phyloP scores from a whole-genome alignment of 2,888 invertebrate genomes.

The Antheraea yamamai region DNA sequence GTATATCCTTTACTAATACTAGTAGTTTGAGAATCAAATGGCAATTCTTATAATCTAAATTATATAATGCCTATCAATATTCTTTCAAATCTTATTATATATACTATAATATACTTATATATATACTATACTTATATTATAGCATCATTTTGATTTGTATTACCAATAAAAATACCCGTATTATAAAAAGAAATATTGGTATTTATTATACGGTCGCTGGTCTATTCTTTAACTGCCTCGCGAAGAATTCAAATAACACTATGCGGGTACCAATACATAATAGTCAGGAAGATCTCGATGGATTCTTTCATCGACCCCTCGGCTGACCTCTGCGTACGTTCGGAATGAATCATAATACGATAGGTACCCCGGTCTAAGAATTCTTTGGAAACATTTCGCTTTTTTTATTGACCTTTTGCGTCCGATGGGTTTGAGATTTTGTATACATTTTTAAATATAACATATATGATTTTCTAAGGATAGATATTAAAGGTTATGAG shows the following conservation, averaged over 20 bases:
- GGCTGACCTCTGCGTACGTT: slow-evolving; percentile 26
- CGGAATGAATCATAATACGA: slow-evolving; percentile 19
- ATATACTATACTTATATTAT: too few relatives aligned
- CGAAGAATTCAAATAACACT: slow-evolving; percentile 21
- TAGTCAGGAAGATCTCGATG: slow-evolving; percentile 25
- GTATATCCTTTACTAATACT: too few relatives aligned
- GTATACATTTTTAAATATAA: neutral
- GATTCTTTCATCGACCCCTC: slow-evolving; percentile 31
- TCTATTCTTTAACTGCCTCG: slow-evolving; percentile 16
- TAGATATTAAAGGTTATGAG: neutral
- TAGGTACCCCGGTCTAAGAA: slow-evolving; percentile 3
- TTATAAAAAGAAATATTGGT: slow-evolving; percentile 13
- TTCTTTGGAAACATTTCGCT: neutral
- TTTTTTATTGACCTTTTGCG: slow-evolving; percentile 1
- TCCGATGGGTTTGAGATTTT: neutral
- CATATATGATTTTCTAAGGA: neutral
- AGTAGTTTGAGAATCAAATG: too few relatives aligned
- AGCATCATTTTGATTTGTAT: neutral
- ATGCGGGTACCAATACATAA: slow-evolving; percentile 20
- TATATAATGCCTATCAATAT: too few relatives aligned
- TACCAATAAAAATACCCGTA: slow-evolving; percentile 21
- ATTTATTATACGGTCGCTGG: neutral
- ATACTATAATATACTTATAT: too few relatives aligned
- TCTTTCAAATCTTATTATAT: neutral
- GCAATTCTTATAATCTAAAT: too few relatives aligned